Evolutionary conservation across 2,888 invertebrate species (phyloP).

Genomic region (Gryllus longicercus): DNA sequence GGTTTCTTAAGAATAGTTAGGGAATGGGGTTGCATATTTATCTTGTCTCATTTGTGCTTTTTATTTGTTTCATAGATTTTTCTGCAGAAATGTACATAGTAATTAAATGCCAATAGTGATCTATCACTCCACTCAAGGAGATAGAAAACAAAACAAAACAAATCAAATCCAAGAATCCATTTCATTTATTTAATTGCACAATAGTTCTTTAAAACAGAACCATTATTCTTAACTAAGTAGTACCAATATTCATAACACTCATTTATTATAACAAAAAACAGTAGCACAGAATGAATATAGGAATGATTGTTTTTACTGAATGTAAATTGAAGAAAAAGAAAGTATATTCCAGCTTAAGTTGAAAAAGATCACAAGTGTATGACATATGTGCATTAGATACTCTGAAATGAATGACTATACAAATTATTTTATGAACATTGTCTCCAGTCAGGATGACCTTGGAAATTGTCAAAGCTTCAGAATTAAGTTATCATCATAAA

Average conservation of each 20-base stretch:
- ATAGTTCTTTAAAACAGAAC: constrained; percentile 3
- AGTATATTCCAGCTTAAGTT: background rate
- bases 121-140: too few relatives aligned
- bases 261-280: constrained; percentile 18
- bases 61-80: too few relatives aligned
- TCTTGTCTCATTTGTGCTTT: too few relatives aligned
- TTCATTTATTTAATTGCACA: constrained; percentile 1
- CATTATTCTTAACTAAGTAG: background rate
- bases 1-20: too few relatives aligned
- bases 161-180: background rate
- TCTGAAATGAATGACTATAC: background rate
- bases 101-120: too few relatives aligned
- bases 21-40: too few relatives aligned
- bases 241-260: constrained; percentile 4
- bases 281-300: background rate
- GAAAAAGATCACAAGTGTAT: background rate
- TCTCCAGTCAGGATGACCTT: too few relatives aligned
- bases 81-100: too few relatives aligned
- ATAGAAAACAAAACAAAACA: background rate
- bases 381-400: background rate
- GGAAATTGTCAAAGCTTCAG: background rate
- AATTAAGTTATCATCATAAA: background rate
- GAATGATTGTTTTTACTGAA: background rate
- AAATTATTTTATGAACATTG: background rate
- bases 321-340: background rate